Conservation (phyloP, 1,140 invertebrate species). For the Zaprionus capensis region DNA sequence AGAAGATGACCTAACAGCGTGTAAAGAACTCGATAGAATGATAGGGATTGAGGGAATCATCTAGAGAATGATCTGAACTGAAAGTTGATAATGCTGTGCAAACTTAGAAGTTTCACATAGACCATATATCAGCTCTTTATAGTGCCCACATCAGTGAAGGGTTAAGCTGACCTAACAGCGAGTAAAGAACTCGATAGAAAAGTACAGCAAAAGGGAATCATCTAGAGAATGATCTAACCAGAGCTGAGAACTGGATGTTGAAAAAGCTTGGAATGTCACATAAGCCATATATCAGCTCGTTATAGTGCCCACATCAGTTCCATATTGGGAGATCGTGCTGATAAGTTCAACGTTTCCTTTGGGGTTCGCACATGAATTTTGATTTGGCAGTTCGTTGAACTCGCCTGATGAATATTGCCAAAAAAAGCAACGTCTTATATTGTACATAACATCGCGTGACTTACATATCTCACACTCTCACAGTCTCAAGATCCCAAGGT, state of each 20-base stretch:
- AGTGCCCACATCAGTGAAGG: constrained; percentile 12
- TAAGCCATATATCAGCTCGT: background rate
- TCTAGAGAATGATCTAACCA: constrained; percentile 30
- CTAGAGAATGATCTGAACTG: too few relatives aligned
- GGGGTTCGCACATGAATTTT: constrained; percentile 36
- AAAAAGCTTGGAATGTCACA: background rate
- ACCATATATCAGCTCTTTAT: background rate
- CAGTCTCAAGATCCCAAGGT: constrained; percentile 12
- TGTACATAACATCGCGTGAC: constrained; percentile 36
- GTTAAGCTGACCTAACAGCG: constrained; percentile 31
- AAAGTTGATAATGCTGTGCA: background rate
- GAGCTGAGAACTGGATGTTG: constrained; percentile 14
- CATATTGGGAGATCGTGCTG: constrained; percentile 23
- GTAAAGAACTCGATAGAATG: constrained; percentile 20
- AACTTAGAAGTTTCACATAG: background rate
- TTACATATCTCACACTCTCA: constrained; percentile 22
- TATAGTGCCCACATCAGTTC: constrained; percentile 11
- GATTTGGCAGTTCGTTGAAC: constrained; percentile 47
- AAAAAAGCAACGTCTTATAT: background rate
- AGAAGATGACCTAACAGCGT: constrained; percentile 32
- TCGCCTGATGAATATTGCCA: background rate
- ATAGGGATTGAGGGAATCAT: background rate
- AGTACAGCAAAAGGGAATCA: background rate
- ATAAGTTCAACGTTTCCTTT: constrained; percentile 23
- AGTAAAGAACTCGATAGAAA: constrained; percentile 23